phyloP scores from a whole-genome alignment of 64 coral and sea anemone species.

The Trachythela sp. region DNA sequence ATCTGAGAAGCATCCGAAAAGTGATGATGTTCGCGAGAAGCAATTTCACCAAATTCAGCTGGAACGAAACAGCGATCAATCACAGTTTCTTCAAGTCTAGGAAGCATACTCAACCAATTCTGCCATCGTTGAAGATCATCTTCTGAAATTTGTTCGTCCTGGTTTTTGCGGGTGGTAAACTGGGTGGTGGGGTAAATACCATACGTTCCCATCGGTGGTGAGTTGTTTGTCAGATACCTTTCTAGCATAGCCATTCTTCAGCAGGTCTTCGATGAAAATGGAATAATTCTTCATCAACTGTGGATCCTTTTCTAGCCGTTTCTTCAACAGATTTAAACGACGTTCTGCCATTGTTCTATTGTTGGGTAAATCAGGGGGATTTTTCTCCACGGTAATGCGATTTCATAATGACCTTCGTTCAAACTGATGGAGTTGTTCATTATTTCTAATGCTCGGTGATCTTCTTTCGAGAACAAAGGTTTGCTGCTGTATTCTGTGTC shows the following conservation, averaged over 20 bases:
- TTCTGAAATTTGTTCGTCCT: too few relatives aligned
- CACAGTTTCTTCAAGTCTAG: too few relatives aligned
- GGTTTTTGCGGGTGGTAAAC: not conserved
- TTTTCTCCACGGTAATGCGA: not conserved
- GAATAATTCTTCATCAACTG: not conserved
- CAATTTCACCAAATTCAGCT: too few relatives aligned
- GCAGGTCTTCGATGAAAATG: not conserved
- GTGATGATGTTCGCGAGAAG: too few relatives aligned
- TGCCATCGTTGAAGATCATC: too few relatives aligned
- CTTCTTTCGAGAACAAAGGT: conserved; percentile 37
- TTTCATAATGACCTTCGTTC: not conserved
- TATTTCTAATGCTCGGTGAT: conserved; percentile 20
- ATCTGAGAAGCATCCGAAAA: too few relatives aligned
- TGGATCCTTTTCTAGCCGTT: not conserved
- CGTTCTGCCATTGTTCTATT: not conserved
- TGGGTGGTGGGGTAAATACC: not conserved
- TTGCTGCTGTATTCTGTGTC: conserved; percentile 28
- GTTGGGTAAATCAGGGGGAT: not conserved
- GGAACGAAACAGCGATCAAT: too few relatives aligned
- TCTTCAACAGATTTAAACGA: not conserved
- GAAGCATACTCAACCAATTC: too few relatives aligned
- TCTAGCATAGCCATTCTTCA: not conserved
- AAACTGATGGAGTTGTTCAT: not conserved
- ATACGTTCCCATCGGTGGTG: not conserved
- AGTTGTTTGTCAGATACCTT: not conserved